Conservation (phyloP, 2,113 vertebrate genomes). For the Albula goreensis region DNA sequence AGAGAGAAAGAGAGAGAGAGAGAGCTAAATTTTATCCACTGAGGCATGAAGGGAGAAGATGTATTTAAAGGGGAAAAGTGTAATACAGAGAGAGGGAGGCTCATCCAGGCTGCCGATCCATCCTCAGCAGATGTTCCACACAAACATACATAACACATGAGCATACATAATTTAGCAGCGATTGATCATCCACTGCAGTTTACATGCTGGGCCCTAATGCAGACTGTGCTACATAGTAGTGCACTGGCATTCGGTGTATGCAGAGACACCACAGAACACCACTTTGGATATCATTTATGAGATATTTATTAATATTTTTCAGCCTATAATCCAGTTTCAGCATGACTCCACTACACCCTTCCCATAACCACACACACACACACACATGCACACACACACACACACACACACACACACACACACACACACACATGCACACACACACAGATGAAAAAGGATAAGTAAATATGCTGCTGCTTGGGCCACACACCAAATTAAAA, state of each 20-base stretch:
- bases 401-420: neutral
- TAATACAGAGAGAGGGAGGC: neutral
- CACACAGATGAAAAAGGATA: neutral
- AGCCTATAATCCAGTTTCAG: neutral
- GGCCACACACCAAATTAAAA: neutral
- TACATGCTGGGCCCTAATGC: neutral
- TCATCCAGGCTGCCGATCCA: neutral
- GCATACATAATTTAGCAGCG: neutral
- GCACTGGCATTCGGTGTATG: neutral
- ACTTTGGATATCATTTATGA: neutral
- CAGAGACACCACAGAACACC: neutral
- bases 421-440: neutral
- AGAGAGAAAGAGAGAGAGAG: neutral
- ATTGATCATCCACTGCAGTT: neutral
- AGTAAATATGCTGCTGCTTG: neutral
- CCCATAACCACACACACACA: neutral
- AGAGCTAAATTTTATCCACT: neutral
- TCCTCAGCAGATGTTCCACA: neutral
- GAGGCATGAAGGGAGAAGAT: slow-evolving; percentile 5
- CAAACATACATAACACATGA: slow-evolving; percentile 2
- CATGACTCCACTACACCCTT: neutral
- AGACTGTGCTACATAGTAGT: neutral
- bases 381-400: neutral
- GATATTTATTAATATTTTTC: neutral
- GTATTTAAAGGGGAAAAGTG: neutral